Conservation (phyloP, 2,113 vertebrate genomes). For the Noturus placidus region DNA sequence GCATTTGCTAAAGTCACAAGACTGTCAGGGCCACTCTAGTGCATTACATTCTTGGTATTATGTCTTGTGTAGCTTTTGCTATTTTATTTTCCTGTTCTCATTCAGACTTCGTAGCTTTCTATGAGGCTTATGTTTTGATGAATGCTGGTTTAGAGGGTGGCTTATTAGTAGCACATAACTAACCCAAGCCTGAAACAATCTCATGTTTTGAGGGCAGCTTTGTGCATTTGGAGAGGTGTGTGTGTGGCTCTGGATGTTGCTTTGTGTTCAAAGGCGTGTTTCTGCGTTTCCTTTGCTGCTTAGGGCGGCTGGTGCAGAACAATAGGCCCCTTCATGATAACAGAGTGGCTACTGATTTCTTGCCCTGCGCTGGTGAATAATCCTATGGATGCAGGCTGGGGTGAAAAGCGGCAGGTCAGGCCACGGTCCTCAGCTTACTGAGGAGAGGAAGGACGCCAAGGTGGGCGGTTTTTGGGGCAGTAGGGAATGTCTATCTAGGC, state of each 20-base stretch:
- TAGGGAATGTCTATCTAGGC: background rate
- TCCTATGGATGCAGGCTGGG: constrained; percentile 60
- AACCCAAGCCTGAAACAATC: background rate
- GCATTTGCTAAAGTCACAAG: background rate
- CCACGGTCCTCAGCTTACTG: constrained; percentile 8
- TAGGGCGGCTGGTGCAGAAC: constrained; percentile 56
- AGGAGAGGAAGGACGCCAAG: background rate
- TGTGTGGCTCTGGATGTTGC: constrained; percentile 13
- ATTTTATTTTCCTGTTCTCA: background rate
- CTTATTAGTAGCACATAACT: background rate
- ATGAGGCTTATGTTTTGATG: background rate
- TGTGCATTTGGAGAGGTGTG: constrained; percentile 9
- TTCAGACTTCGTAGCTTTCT: background rate
- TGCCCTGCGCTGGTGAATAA: constrained; percentile 62
- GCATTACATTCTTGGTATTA: background rate
- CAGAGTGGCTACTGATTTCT: constrained; percentile 69
- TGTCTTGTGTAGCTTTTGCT: background rate
- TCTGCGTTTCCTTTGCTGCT: constrained; percentile 55
- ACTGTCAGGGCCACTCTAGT: background rate
- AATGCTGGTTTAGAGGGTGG: background rate
- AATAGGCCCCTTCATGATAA: constrained; percentile 69
- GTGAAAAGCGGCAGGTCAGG: constrained; percentile 48
- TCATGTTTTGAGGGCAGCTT: constrained; percentile 24
- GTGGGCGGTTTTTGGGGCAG: constrained; percentile 1
- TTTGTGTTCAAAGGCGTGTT: constrained; percentile 51